Conservation (phyloP, 35 echinoderm and acorn worm genomes). For the Hemicentrotus pulcherrimus region DNA sequence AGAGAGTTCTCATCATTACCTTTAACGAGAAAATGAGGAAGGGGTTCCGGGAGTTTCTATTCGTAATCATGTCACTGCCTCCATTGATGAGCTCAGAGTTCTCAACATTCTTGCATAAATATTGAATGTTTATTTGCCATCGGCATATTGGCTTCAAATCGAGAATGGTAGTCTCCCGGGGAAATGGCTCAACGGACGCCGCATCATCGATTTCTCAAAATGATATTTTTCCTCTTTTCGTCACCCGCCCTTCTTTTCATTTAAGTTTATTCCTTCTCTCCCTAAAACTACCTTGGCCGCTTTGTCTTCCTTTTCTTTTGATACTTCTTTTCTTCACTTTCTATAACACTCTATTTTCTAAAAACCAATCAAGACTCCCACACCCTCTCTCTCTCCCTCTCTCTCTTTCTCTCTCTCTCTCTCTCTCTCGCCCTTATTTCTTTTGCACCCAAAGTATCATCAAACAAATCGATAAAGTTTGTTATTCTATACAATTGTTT, state of each 20-base stretch:
- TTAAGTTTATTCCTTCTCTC: not conserved
- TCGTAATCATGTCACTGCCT: not conserved
- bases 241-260: not conserved
- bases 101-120: not conserved
- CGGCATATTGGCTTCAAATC: not conserved
- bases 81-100: not conserved
- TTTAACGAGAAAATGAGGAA: not conserved
- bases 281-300: no score
- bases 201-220: not conserved
- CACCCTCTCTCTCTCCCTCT: no score
- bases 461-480: no score
- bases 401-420: no score
- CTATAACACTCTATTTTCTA: no score
- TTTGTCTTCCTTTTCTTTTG: no score
- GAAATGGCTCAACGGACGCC: not conserved
- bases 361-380: no score
- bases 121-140: conserved; percentile 8
- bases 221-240: not conserved
- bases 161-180: not conserved
- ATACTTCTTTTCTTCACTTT: no score
- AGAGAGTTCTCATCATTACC: no score
- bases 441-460: no score
- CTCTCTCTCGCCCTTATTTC: no score
- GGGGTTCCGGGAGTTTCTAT: not conserved
- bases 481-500: no score